Conservation (phyloP, 2,888 invertebrate genomes). For the Scaptomyza cyrtandrae region DNA sequence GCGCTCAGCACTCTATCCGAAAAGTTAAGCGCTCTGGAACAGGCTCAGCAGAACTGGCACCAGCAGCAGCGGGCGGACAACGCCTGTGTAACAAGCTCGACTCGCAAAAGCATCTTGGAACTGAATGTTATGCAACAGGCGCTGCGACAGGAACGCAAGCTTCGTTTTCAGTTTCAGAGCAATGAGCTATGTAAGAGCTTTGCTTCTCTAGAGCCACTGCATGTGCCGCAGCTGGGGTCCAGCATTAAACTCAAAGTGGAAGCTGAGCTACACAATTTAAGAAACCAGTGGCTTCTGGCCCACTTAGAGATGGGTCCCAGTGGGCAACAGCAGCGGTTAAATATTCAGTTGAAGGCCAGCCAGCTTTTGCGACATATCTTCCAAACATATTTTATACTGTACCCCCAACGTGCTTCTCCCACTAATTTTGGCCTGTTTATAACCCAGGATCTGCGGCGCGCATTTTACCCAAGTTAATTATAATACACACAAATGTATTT, state of each 20-base stretch:
- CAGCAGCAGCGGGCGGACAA: constrained; percentile 87
- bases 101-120: constrained; percentile 67
- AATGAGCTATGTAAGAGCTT: constrained; percentile 85
- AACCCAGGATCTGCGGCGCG: constrained; percentile 62
- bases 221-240: constrained; percentile 83
- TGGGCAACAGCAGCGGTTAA: constrained; percentile 62
- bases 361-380: constrained; percentile 80
- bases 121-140: constrained; percentile 68
- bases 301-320: constrained; percentile 64
- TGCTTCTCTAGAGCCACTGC: constrained; percentile 85
- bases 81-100: constrained; percentile 75
- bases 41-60: constrained; percentile 93
- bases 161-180: constrained; percentile 86
- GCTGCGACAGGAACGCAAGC: constrained; percentile 85
- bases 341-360: constrained; percentile 68
- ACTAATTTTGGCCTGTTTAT: constrained; percentile 83
- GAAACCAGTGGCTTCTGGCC: constrained; percentile 78
- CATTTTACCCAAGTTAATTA: constrained; percentile 41
- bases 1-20: constrained; percentile 96
- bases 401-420: constrained; percentile 81
- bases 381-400: constrained; percentile 81
- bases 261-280: constrained; percentile 56
- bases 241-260: constrained; percentile 81
- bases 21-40: constrained; percentile 95
- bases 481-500: constrained; percentile 35